Evolutionary conservation across 2,797 vertebrate genomes (phyloP).

Genomic region (Microtus obscurus): DNA sequence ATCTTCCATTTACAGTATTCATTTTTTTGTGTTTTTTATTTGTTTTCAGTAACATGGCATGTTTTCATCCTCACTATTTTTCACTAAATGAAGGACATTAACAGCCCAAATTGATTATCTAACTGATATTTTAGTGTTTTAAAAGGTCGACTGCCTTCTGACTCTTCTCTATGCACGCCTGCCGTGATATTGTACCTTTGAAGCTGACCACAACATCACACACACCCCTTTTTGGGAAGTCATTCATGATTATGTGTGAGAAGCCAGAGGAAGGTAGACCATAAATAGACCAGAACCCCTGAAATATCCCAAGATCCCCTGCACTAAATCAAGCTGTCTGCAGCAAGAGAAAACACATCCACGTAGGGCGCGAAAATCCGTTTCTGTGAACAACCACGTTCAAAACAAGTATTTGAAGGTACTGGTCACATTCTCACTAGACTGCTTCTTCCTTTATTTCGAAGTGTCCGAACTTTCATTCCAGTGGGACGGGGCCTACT

Average conservation of each 20-base stretch:
- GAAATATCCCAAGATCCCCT: conserved; percentile 70
- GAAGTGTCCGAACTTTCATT: conserved; percentile 73
- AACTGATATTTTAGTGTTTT: not conserved
- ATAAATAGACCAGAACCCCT: conserved; percentile 67
- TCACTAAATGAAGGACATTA: not conserved
- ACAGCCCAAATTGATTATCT: not conserved
- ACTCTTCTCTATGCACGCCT: not conserved
- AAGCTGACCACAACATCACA: conserved; percentile 55
- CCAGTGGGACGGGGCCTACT: conserved; percentile 67
- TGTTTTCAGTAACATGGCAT: conserved; percentile 11
- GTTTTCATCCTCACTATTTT: conserved; percentile 22
- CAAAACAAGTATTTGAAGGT: conserved; percentile 64
- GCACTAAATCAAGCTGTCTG: conserved; percentile 74
- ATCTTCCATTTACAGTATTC: not conserved
- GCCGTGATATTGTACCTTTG: not conserved
- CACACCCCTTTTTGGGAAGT: not conserved
- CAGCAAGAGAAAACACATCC: conserved; percentile 64
- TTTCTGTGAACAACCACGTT: conserved; percentile 66
- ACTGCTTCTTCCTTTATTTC: conserved; percentile 54
- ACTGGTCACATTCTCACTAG: conserved; percentile 68
- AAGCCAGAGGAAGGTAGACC: conserved; percentile 30
- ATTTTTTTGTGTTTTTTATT: not conserved
- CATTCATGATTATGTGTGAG: conserved; percentile 62
- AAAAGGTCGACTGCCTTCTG: not conserved
- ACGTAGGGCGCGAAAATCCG: conserved; percentile 63